Evolutionary conservation across 2,797 vertebrate species (phyloP).

Genomic region (Potorous gilbertii): DNA sequence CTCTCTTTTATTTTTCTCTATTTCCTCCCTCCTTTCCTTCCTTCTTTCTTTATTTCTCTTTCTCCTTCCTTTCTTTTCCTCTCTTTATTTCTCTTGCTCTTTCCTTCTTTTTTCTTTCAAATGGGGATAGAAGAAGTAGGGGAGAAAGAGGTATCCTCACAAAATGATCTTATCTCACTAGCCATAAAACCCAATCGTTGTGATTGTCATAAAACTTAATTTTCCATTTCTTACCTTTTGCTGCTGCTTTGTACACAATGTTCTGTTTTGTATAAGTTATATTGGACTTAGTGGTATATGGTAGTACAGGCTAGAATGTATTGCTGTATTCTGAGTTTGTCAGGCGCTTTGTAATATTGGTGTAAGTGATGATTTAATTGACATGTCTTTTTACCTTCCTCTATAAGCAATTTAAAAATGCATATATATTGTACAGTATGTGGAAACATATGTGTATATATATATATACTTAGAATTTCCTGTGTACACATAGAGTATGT

Average conservation of each 20-base stretch:
- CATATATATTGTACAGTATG: constrained; percentile 84
- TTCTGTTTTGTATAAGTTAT: constrained; percentile 81
- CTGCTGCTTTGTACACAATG: constrained; percentile 67
- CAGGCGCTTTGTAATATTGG: constrained; percentile 84
- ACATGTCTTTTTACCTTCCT: constrained; percentile 84
- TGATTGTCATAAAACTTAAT: constrained; percentile 63
- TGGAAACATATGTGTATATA: constrained; percentile 84
- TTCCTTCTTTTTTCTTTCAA: background rate
- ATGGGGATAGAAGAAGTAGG: background rate
- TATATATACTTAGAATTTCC: constrained; percentile 83
- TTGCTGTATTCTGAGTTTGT: constrained; percentile 76
- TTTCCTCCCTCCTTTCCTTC: background rate
- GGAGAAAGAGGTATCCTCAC: constrained; percentile 39
- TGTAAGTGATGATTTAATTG: constrained; percentile 83
- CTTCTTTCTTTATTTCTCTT: background rate
- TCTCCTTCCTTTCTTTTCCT: background rate
- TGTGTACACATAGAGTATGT: constrained; percentile 83
- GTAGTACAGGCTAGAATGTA: constrained; percentile 78
- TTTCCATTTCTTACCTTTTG: constrained; percentile 72
- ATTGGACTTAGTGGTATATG: constrained; percentile 80
- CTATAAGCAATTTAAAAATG: constrained; percentile 81
- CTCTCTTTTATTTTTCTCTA: too few species aligned
- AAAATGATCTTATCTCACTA: constrained; percentile 40
- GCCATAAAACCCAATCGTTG: constrained; percentile 37
- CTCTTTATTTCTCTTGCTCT: too few species aligned